Base-by-base conservation (phyloP, 2,888 invertebrate genomes). In the Antheraea yamamai region DNA sequence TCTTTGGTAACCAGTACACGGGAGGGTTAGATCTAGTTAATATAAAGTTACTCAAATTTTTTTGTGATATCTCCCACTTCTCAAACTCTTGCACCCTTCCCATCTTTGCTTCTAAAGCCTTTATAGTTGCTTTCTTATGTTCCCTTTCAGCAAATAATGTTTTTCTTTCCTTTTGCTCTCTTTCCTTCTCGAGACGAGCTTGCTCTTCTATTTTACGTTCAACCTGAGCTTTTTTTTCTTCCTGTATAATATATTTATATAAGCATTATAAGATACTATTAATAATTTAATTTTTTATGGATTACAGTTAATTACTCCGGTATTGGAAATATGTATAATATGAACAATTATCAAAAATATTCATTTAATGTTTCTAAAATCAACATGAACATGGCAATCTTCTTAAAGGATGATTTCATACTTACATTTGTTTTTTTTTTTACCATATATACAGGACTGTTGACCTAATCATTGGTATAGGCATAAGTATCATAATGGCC, bases 171-270 rank as follows among this genome's bases (percentile, higher is more conserved):
- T 97, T 97, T 75, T 98, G 95, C 87, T 98, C 94, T 73, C 87
- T 97, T 86, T 98, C 98, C 80, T 97, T 97, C 87, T 99, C 98
- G 85, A 97, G 95, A 75, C 97, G 96, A 75, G 98, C 98, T 85
- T 98, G 98, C 86, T 98, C 98, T 88, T 99, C 99, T 77, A 99
- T 96, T 90, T 98, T 98, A 77, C 97, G 97, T 92, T 99, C 99
- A 12, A 99, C 97, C 94, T 97, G 97, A 14, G 97, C 97, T 83
- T 91, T 94, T 77, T 94, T 95, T 1, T 95, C 94, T 84, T 94
- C 95, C 94, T 95, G 83, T 18, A 73, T 58, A 68, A 39, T 75
- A 64, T 12, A 75, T 23, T 72, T 12, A 39, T 7, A 7, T 39
- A 39, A 7, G 35, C 7, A 39, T 2, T n/a, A 61, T 12, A 26